phyloP scores from a whole-genome alignment of 2,113 vertebrate genomes.

The Poeciliopsis turrubarensis region DNA sequence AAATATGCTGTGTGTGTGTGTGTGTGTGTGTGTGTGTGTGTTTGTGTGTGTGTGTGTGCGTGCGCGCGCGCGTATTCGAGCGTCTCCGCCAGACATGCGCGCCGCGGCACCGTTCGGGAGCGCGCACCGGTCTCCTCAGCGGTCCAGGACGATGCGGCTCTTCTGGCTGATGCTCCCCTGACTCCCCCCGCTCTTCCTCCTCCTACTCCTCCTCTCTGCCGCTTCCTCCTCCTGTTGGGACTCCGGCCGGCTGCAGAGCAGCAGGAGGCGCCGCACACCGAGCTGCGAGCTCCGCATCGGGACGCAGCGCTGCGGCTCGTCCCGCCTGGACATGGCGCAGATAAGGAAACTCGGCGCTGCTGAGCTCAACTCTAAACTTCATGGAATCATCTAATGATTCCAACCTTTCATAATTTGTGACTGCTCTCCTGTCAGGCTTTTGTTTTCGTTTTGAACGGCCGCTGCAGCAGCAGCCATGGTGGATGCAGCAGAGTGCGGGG shows the following conservation, averaged over 20 bases:
- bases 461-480: slow-evolving; percentile 75
- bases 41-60: not conserved
- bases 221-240: not conserved
- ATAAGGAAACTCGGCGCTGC: not conserved
- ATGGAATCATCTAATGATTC: not conserved
- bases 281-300: slow-evolving; percentile 1
- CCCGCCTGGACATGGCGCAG: slow-evolving; percentile 43
- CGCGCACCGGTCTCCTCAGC: slow-evolving; percentile 16
- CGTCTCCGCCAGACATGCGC: slow-evolving; percentile 16
- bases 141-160: slow-evolving; percentile 40
- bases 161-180: slow-evolving; percentile 29
- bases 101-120: slow-evolving; percentile 18
- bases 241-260: not conserved
- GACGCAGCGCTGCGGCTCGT: slow-evolving; percentile 43
- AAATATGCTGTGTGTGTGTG: not conserved
- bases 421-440: not conserved
- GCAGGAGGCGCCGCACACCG: not conserved
- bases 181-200: not conserved
- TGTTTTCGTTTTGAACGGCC: not conserved
- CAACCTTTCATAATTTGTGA: not conserved
- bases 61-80: not conserved
- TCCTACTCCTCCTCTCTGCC: not conserved
- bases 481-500: slow-evolving; percentile 92
- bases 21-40: not conserved
- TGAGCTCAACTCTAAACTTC: slow-evolving; percentile 8